Percentiles rank a stretch among this genome's conserved stretches.
These are phyloP conservation scores for Melanotaenia trifasciata DNA, from an alignment of 2,797 vertebrate species.

Conservation along the genomic window DNA sequence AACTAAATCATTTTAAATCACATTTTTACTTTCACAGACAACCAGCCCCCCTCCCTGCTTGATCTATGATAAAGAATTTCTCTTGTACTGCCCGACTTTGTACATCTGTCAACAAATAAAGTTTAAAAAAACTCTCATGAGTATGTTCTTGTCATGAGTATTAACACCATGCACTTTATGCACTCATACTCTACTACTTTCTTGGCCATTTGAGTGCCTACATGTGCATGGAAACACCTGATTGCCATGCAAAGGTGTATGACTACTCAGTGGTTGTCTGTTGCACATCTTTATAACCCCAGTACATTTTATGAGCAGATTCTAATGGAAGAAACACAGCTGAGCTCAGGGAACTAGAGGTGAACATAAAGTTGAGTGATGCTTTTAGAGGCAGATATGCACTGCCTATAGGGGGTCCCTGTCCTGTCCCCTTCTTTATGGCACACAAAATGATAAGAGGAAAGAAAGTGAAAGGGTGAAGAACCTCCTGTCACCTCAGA, in stretches of 20 bases:
- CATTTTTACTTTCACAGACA: not conserved
- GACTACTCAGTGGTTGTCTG: conserved; percentile 48
- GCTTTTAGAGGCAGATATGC: conserved; percentile 82
- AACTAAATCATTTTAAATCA: not conserved
- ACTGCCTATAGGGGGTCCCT: conserved; percentile 74
- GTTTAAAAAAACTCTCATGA: not conserved
- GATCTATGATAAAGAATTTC: not conserved
- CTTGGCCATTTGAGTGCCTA: not conserved
- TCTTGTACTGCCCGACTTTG: not conserved
- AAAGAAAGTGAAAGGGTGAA: conserved; percentile 56
- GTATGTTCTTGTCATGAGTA: conserved; percentile 12
- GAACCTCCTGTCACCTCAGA: conserved; percentile 29
- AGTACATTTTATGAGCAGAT: conserved; percentile 81
- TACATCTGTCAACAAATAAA: conserved; percentile 35
- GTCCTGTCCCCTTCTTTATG: conserved; percentile 56
- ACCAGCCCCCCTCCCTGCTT: not conserved
- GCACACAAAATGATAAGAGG: conserved; percentile 55
- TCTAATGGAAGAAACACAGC: conserved; percentile 84
- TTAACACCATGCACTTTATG: conserved; percentile 9
- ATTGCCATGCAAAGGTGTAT: conserved; percentile 44
- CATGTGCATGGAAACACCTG: conserved; percentile 46
- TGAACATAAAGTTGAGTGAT: conserved; percentile 85
- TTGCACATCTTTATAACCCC: conserved; percentile 73
- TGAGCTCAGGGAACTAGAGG: conserved; percentile 77
- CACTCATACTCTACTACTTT: not conserved